These are phyloP conservation scores for Suricata suricatta DNA, from an alignment of 2,113 vertebrate genomes.

Conservation along the genomic window DNA sequence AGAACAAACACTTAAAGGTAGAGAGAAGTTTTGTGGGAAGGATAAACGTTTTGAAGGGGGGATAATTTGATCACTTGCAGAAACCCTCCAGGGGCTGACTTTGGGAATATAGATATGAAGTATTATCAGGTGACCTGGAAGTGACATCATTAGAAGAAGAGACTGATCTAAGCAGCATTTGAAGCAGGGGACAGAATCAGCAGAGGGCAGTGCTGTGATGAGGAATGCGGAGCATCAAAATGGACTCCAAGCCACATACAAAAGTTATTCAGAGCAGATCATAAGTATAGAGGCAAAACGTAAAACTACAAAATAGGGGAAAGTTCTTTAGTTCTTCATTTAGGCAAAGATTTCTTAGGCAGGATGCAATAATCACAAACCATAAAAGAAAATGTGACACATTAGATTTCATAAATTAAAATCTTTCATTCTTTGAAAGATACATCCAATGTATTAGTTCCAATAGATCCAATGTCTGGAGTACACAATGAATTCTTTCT, in stretches of 20 bases:
- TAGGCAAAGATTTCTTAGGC: neutral
- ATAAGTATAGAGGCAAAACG: neutral
- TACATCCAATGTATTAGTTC: neutral
- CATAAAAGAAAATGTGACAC: conserved; percentile 28
- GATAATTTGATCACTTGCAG: neutral
- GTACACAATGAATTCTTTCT: neutral
- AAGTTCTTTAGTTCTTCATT: neutral
- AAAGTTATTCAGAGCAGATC: neutral
- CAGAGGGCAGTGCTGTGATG: neutral
- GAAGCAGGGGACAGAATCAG: neutral
- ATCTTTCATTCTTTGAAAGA: conserved; percentile 23
- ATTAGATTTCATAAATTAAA: conserved; percentile 20
- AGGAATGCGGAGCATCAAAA: neutral
- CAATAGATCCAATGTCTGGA: neutral
- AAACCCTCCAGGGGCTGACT: neutral
- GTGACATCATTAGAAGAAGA: neutral
- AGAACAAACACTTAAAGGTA: neutral
- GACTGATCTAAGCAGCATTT: neutral
- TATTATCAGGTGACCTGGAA: neutral
- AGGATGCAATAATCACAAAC: neutral
- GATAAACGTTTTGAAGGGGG: neutral
- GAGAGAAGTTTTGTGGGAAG: neutral
- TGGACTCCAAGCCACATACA: neutral
- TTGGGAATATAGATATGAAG: neutral
- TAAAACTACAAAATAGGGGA: neutral